phyloP scores from a whole-genome alignment of 2,113 vertebrate genomes.

The Microcebus jonahi region DNA sequence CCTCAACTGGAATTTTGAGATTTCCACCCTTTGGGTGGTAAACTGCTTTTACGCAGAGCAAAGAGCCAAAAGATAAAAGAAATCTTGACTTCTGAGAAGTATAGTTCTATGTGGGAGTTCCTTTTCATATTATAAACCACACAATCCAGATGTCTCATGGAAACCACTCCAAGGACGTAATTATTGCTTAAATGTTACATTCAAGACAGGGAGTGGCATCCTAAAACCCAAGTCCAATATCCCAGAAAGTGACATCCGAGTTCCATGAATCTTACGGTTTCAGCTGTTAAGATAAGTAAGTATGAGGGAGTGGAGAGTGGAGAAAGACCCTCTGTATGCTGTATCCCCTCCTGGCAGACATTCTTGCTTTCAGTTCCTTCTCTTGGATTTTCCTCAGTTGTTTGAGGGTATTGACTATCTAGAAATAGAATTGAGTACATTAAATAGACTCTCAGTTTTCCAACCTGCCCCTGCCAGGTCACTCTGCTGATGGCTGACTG shows the following conservation, averaged over 20 bases:
- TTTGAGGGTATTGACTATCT: not conserved
- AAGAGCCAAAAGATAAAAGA: conserved; percentile 72
- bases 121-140: conserved; percentile 62
- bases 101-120: conserved; percentile 71
- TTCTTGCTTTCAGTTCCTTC: not conserved
- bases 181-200: conserved; percentile 56
- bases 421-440: not conserved
- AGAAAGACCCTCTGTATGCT: not conserved
- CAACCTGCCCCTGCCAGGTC: not conserved
- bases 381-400: not conserved
- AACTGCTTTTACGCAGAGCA: conserved; percentile 49
- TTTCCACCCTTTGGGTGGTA: conserved; percentile 65
- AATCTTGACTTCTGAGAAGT: conserved; percentile 50
- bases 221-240: not conserved
- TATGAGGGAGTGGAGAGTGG: not conserved
- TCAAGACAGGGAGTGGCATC: conserved; percentile 44
- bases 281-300: not conserved
- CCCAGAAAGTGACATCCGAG: conserved; percentile 32
- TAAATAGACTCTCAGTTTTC: not conserved
- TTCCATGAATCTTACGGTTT: not conserved
- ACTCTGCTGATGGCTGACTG: not conserved
- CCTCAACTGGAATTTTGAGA: conserved; percentile 50
- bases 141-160: conserved; percentile 48
- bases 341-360: not conserved
- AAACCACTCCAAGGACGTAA: conserved; percentile 62